Conservation (phyloP, 2,888 invertebrate genomes). For the Sisyra nigra region DNA sequence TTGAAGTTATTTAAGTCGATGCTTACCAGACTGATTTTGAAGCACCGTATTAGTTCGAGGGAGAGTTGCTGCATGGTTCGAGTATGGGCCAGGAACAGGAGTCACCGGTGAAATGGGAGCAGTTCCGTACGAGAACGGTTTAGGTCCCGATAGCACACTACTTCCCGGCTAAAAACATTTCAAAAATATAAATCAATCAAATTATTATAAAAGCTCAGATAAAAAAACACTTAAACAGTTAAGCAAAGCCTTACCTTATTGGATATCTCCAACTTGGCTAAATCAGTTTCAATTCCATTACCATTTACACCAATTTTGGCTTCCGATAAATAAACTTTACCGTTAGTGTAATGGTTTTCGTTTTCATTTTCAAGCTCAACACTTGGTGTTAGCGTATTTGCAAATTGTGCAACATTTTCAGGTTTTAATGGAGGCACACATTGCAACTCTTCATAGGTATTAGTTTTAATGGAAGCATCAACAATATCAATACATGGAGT, state of each 20-base stretch:
- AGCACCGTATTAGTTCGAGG: slow-evolving; percentile 13
- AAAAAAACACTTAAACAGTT: not conserved
- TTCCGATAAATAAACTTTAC: slow-evolving; percentile 5
- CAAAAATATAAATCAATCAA: not conserved
- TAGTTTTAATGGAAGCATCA: too few relatives aligned
- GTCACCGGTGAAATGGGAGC: slow-evolving; percentile 39
- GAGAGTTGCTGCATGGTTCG: slow-evolving; percentile 11
- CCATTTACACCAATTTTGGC: slow-evolving; percentile 7
- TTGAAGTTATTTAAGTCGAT: not conserved
- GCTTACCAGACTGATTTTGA: slow-evolving; percentile 6
- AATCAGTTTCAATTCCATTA: slow-evolving; percentile 1
- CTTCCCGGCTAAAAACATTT: slow-evolving; percentile 26
- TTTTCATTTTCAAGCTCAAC: not conserved
- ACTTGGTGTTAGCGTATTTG: not conserved
- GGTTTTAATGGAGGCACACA: not conserved
- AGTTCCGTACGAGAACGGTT: slow-evolving; percentile 36
- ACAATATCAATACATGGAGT: not conserved
- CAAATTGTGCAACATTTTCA: not conserved
- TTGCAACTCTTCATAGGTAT: not conserved
- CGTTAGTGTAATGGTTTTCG: not conserved
- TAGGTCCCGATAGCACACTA: slow-evolving; percentile 38
- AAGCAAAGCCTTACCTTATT: not conserved
- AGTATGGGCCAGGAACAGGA: slow-evolving; percentile 25
- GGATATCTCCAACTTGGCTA: not conserved
- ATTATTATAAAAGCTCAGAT: not conserved